Conservation (phyloP, 92 coral and sea anemone genomes). For the Porites cylindrica region DNA sequence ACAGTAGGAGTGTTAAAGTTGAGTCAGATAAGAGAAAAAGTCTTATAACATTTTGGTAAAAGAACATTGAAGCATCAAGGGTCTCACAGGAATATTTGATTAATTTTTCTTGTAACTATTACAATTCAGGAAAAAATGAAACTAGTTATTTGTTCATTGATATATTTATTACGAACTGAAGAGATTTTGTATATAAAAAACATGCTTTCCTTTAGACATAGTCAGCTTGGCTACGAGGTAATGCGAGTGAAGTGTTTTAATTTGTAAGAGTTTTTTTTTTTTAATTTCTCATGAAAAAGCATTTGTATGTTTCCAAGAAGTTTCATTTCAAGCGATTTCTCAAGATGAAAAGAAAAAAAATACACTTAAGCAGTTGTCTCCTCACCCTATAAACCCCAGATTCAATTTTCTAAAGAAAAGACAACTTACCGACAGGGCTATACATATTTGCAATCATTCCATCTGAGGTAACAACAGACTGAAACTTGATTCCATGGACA, state of each 20-base stretch:
- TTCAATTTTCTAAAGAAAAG: not conserved
- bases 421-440: conserved; percentile 27
- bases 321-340: conserved; percentile 4
- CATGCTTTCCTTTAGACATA: conserved; percentile 1
- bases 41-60: conserved; percentile 14
- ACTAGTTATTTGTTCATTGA: not conserved
- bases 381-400: conserved; percentile 1
- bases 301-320: conserved; percentile 21
- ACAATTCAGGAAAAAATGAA: conserved; percentile 9
- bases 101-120: conserved; percentile 5
- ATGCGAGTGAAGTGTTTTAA: conserved; percentile 15
- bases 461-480: conserved; percentile 9
- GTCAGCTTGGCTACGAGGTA: not conserved
- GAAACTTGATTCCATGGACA: conserved; percentile 18
- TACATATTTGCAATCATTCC: conserved; percentile 22
- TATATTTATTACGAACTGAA: not conserved
- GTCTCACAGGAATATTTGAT: not conserved
- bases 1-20: conserved; percentile 10
- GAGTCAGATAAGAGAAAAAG: conserved; percentile 20
- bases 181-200: not conserved
- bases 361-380: not conserved
- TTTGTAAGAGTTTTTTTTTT: not conserved
- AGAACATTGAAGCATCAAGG: conserved; percentile 6
- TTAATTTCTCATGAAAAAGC: conserved; percentile 17
- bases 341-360: not conserved